phyloP scores from a whole-genome alignment of 2,888 invertebrate genomes.

The Euclidia mi region DNA sequence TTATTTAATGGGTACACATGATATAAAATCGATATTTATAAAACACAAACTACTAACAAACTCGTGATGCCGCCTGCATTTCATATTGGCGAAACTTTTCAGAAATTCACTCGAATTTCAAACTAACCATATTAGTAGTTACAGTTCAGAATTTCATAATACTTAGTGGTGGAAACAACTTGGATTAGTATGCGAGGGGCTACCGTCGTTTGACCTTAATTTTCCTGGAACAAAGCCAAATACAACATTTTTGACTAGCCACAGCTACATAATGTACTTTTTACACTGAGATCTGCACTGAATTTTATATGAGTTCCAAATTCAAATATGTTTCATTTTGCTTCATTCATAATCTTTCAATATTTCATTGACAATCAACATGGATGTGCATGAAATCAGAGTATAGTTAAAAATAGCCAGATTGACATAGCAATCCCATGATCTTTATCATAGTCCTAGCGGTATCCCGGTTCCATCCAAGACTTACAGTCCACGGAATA shows the following conservation, averaged over 20 bases:
- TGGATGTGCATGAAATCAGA: no score
- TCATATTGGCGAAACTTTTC: no score
- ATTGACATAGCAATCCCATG: no score
- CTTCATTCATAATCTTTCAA: no score
- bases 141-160: not conserved
- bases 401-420: no score
- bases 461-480: no score
- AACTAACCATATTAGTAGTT: conserved; percentile 1
- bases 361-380: no score
- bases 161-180: not conserved
- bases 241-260: not conserved
- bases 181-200: conserved; percentile 1
- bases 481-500: no score
- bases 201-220: not conserved
- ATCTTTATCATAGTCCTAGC: no score
- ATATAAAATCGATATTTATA: not conserved
- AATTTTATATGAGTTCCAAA: not conserved
- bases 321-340: no score
- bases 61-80: no score
- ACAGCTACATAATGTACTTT: not conserved
- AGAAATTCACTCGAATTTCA: not conserved
- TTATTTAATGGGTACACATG: no score
- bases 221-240: not conserved
- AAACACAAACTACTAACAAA: not conserved
- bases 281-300: not conserved